Conservation (phyloP, 2,888 invertebrate species). For the Cheiracanthium punctorium region DNA sequence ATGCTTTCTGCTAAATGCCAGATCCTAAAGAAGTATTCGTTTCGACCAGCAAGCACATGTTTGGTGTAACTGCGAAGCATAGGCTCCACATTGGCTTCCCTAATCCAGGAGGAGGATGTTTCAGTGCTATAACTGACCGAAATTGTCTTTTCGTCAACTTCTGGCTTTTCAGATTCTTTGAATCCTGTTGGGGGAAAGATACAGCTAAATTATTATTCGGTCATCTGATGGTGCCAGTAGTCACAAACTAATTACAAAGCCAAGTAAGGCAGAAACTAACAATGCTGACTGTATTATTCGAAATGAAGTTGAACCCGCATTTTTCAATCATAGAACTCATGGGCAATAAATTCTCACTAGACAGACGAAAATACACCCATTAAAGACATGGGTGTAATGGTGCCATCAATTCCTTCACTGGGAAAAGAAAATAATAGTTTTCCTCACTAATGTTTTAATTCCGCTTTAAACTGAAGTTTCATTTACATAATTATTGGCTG, state of each 20-base stretch:
- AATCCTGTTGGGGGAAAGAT: slow-evolving; percentile 40
- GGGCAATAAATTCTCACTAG: too few relatives aligned
- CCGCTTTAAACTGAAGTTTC: too few relatives aligned
- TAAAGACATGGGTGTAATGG: too few relatives aligned
- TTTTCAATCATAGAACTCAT: too few relatives aligned
- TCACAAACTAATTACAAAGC: slow-evolving; percentile 3
- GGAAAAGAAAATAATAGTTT: too few relatives aligned
- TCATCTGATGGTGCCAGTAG: not conserved
- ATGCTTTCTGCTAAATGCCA: slow-evolving; percentile 91
- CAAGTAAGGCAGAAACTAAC: not conserved
- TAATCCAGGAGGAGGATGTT: slow-evolving; percentile 93
- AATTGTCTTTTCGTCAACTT: slow-evolving; percentile 82
- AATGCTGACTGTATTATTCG: not conserved
- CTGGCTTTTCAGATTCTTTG: slow-evolving; percentile 80
- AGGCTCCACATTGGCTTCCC: slow-evolving; percentile 95
- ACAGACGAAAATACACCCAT: too few relatives aligned
- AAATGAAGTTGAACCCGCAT: too few relatives aligned
- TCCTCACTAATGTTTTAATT: too few relatives aligned
- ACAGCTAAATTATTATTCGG: not conserved
- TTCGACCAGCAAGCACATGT: slow-evolving; percentile 86
- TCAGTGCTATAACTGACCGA: slow-evolving; percentile 88
- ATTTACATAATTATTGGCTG: too few relatives aligned
- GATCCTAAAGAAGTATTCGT: slow-evolving; percentile 97
- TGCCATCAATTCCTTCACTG: too few relatives aligned
- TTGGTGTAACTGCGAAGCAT: slow-evolving; percentile 93